Evolutionary conservation across 1,140 invertebrate species (phyloP).

Genomic region (Druon quercuslanigerum): DNA sequence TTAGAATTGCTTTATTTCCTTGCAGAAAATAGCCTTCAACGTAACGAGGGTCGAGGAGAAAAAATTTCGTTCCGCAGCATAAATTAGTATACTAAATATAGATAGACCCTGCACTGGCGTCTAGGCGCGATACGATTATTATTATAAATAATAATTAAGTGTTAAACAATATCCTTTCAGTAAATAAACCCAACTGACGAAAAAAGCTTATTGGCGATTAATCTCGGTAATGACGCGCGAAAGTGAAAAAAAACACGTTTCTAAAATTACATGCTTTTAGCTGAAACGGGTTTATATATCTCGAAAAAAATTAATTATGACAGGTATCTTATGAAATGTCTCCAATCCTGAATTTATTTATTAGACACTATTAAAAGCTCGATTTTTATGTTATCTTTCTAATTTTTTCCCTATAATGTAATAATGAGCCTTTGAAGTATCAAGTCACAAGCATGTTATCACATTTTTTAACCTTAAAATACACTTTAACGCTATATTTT

Average conservation of each 20-base stretch:
- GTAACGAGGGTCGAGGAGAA: conserved; percentile 21
- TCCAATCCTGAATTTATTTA: neutral
- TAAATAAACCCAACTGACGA: neutral
- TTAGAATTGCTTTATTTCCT: conserved; percentile 12
- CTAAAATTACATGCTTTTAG: neutral
- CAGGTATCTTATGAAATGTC: conserved; percentile 15
- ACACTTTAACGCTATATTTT: too few species aligned
- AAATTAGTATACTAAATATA: conserved; percentile 13
- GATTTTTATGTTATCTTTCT: neutral
- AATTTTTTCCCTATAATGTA: too few species aligned
- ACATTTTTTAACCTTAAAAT: too few species aligned
- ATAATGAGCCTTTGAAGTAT: too few species aligned
- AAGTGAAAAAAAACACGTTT: neutral
- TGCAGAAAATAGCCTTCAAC: neutral
- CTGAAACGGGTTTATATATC: neutral
- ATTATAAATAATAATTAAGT: conserved; percentile 6
- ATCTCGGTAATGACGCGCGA: conserved; percentile 18
- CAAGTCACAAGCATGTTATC: too few species aligned
- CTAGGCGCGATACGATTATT: conserved; percentile 14
- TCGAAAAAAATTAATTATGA: conserved; percentile 9
- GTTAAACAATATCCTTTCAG: conserved; percentile 14
- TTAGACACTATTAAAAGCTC: neutral
- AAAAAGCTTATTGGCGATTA: conserved; percentile 10
- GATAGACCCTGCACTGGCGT: conserved; percentile 6
- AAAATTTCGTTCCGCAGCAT: conserved; percentile 15